Conservation (phyloP, 2,797 vertebrate species). For the Sebastes wilsoni region DNA sequence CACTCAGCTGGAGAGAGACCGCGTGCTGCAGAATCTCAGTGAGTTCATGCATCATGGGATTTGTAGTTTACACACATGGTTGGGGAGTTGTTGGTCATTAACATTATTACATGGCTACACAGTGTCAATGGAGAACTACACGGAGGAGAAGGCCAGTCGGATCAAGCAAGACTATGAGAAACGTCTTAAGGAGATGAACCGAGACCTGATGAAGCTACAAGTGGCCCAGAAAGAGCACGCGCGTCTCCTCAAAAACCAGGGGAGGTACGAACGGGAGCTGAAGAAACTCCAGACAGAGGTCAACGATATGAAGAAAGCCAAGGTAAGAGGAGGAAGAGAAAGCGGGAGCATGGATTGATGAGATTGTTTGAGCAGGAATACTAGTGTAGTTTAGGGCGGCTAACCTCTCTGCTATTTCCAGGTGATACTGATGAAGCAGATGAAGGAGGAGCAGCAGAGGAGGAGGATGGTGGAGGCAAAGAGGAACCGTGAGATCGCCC, state of each 20-base stretch:
- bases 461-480: constrained; percentile 92
- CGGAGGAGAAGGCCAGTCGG: constrained; percentile 94
- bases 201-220: constrained; percentile 95
- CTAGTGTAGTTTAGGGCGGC: not conserved
- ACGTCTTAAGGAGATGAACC: constrained; percentile 95
- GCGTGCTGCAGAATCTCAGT: constrained; percentile 97
- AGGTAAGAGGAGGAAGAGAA: constrained; percentile 79
- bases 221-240: constrained; percentile 95
- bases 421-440: constrained; percentile 97
- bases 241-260: constrained; percentile 95
- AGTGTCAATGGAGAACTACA: constrained; percentile 99
- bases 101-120: not conserved
- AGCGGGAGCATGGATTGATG: fast-evolving
- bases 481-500: constrained; percentile 94
- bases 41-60: constrained; percentile 65
- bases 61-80: not conserved
- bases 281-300: constrained; percentile 94
- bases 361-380: not conserved
- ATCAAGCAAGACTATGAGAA: constrained; percentile 96
- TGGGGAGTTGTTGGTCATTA: not conserved
- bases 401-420: constrained; percentile 7
- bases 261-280: constrained; percentile 93
- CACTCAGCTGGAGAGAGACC: constrained; percentile 96
- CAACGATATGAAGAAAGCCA: constrained; percentile 97
- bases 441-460: constrained; percentile 97